phyloP scores from a whole-genome alignment of 2,113 vertebrate genomes.

The Oceanodroma tethys region DNA sequence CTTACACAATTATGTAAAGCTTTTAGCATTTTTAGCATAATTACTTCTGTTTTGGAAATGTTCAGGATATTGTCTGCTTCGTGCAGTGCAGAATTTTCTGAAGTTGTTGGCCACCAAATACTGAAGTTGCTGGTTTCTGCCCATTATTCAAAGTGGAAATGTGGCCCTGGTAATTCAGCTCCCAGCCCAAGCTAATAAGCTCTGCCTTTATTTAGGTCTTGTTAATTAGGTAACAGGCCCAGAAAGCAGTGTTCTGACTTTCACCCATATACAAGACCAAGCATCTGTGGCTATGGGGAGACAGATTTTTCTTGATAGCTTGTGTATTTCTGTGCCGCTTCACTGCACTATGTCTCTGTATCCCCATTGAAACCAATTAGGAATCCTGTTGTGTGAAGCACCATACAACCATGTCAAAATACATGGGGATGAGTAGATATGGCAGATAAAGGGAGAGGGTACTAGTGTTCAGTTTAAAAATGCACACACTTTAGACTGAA shows the following conservation, averaged over 20 bases:
- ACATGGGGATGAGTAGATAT: neutral
- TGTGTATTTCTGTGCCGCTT: neutral
- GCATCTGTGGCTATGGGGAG: neutral
- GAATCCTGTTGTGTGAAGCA: neutral
- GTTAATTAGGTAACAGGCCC: neutral
- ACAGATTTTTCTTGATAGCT: neutral
- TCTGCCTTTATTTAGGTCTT: neutral
- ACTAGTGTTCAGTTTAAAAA: neutral
- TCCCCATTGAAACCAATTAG: slow-evolving; percentile 3
- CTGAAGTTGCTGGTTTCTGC: neutral
- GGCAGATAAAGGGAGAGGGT: neutral
- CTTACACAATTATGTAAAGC: neutral
- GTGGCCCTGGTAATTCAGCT: neutral
- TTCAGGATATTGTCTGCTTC: neutral
- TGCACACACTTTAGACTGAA: neutral
- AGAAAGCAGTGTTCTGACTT: neutral
- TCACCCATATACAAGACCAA: neutral
- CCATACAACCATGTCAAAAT: neutral
- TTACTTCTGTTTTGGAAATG: neutral
- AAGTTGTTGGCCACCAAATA: neutral
- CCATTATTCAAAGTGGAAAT: neutral
- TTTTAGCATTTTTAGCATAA: too few relatives aligned
- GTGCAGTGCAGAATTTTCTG: neutral
- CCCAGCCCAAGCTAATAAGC: neutral
- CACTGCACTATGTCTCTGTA: neutral